Base-by-base conservation (phyloP, 2,888 invertebrate genomes). In the Calameuta idolon region DNA sequence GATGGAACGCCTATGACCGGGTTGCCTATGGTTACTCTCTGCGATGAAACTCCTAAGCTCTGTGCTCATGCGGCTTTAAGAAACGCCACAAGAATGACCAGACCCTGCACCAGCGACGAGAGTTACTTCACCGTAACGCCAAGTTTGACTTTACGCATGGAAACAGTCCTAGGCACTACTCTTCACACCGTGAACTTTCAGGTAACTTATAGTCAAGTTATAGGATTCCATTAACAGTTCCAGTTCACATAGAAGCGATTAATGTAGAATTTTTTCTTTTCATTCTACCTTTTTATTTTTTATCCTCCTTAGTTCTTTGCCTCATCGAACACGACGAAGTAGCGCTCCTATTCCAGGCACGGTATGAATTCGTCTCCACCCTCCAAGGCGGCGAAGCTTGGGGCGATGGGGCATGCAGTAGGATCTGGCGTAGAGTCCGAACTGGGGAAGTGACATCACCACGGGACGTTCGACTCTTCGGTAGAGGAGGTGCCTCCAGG, bases 291-390 rank as follows among this genome's bases (percentile, higher is more conserved):
- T 78, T 31, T 71, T 71, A 71, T 71, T 71, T 71, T 34, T 71
- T 34, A 71, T 71, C 71, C 71, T 31, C 71, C 71, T 71, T 71
- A 71, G 71, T 71, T 34, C 31, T 71, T 71, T 71, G 71, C 71
- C 71, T 71, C 71, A 71, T 71, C 71, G 71, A 71, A 71, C 71
- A 71, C 71, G 71, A 71, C 71, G 71, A 71, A 71, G 69, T 55
- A 37, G 34, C 71, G 34, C 68, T 35, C 37, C 40, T 75, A 76
- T 82, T 83, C 12, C 83, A 92, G 92, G 89, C 91, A 75, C 95
- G 96, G 86, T 97, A 97, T 90, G 97, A 97, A 91, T 97, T 97
- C 89, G 94, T 97, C 34, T 96, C 97, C 89, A 97, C 97, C 3
- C 93, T 95, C 69, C 93, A 96, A 81, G 95, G 95, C 40, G 96